Evolutionary conservation across 2,888 invertebrate genomes (phyloP), one percentile per base, ranked within the genome.

Genomic region (Tipula confusa): DNA sequence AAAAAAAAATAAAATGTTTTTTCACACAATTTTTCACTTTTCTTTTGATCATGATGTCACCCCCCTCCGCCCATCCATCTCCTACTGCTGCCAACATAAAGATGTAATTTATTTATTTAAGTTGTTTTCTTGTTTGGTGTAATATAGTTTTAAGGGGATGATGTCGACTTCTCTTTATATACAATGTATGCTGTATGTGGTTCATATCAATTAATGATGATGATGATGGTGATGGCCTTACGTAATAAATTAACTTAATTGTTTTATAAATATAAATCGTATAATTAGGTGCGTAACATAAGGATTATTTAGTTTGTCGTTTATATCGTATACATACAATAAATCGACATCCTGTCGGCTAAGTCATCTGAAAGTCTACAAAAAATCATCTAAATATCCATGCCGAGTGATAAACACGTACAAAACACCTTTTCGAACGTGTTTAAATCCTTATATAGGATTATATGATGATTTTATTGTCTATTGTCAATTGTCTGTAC

Each of bases 381-480:
- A 64, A 64, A n/a, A 24, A 64, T 64, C 64, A 64, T 64, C 24
- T 64, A n/a, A n/a, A n/a, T n/a, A n/a, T n/a, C 64, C 9, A 64
- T 24, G 18, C 24, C 2, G 11, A 24, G 64, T 64, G 64, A 64
- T 64, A 18, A 24, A 64, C 64, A 64, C 64, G 64, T 64, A 64
- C 24, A 64, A 64, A 64, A 64, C 64, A 64, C 64, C 64, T 64
- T 43, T 64, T 64, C 11, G 33, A 33, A 82, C 82, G 82, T 82
- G 82, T 82, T 18, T 36, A 82, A 82, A 82, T 82, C 82, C 82
- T 36, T 33, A 31, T 13, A 33, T 33, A 82, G 33, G 82, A 82
- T 82, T 82, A 33, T 82, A 82, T 1, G 82, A 82, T 18, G 82
- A 82, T 82, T 18, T 82, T 33, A 82, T 82, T 82, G 82, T 82